Base-by-base conservation (phyloP, 1,140 invertebrate genomes). In the Papilio helenus region DNA sequence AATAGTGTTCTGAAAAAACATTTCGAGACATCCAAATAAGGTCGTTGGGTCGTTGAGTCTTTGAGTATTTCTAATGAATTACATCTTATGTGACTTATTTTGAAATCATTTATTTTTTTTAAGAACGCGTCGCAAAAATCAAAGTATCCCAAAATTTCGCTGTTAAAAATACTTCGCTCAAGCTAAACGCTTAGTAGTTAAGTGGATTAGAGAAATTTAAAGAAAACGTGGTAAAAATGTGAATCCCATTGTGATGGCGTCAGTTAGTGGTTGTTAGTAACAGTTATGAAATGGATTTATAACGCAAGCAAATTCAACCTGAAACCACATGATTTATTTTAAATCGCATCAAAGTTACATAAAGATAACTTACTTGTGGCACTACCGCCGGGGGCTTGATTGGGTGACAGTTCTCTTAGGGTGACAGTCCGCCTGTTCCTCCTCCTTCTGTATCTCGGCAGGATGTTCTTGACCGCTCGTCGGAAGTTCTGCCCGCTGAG, bases 401-500 rank as follows among this genome's bases (percentile, higher is more conserved):
- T 4, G 81, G 65, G 9, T 83, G 79, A 4, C 12, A 68, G 61
- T 68, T 68, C 61, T 68, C 86, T 79, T 20, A 87, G 61, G 10
- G 85, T 84, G 10, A 80, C 82, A 3, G 74, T 82, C 2, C 85
- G 81, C 0, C 84, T 0, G 80, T 68, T n/a, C n/a, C n/a, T n/a
- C 0, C 79, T 46, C 0, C 76, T 74, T 1, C 84, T 79, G 5
- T 86, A 34, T 16, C 85, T 88, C 0, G 88, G 89, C 9, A 93
- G n/a, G 5, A 84, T 80, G 65, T 90, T 82, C 2, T 88, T 51
- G 3, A 97, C 90, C 2, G 96, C 96, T 81, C 95, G 95, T 39
- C 97, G 95, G 90, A 98, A 98, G 93, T 97, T 97, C 87, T 97
- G 96, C 4, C 97, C 97, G 82, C 96, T 97, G 78, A 97, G 95